Conservation (phyloP, 2,888 invertebrate genomes). For the Toxonevra muliebris region DNA sequence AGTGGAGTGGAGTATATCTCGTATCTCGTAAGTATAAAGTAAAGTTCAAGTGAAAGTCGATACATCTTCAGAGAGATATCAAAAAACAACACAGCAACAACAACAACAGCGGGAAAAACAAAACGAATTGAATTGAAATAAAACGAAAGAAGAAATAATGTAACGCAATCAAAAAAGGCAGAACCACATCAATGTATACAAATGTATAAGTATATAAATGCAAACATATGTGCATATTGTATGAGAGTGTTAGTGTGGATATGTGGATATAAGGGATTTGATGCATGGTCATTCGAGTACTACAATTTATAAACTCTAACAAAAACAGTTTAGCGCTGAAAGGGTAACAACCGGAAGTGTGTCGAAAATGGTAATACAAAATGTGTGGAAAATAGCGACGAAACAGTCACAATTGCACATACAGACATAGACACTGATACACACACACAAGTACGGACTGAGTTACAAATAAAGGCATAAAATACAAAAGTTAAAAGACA, state of each 20-base stretch:
- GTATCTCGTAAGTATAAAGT: not conserved
- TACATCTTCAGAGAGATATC: constrained; percentile 14
- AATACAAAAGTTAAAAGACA: constrained; percentile 7
- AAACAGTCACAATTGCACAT: not conserved
- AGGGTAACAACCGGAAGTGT: constrained; percentile 38
- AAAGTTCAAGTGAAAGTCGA: constrained; percentile 32
- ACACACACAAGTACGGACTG: not conserved
- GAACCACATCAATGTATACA: not conserved
- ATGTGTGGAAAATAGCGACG: no score
- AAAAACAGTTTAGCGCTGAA: constrained; percentile 25
- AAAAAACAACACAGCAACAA: constrained; percentile 1
- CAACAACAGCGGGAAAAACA: constrained; percentile 3
- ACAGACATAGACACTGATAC: no score
- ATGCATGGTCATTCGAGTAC: constrained; percentile 36
- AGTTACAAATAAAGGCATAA: not conserved
- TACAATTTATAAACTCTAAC: constrained; percentile 31
- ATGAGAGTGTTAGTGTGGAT: not conserved
- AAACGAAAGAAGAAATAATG: constrained; percentile 1
- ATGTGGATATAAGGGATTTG: constrained; percentile 13
- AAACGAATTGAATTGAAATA: not conserved
- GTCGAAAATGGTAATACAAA: not conserved
- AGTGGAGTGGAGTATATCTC: no score
- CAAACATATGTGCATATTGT: no score
- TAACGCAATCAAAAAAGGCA: constrained; percentile 10
- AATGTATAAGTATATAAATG: not conserved